phyloP scores from a whole-genome alignment of 2,888 invertebrate species.

The Leucoma salicis region DNA sequence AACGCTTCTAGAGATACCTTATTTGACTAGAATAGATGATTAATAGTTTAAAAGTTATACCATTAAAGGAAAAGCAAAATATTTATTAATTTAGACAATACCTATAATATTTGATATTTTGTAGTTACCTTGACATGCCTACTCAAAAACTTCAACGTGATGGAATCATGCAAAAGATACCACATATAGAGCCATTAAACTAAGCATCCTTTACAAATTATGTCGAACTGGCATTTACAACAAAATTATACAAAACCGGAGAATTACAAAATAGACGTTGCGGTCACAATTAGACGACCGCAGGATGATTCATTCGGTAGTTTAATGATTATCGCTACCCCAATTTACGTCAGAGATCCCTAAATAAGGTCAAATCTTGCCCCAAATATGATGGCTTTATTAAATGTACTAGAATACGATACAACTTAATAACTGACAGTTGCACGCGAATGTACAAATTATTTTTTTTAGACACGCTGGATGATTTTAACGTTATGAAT shows the following conservation, averaged over 20 bases:
- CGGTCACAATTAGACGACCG: constrained; percentile 29
- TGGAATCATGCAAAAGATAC: not conserved
- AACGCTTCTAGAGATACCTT: too few relatives aligned
- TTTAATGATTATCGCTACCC: constrained; percentile 20
- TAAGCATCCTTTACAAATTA: constrained; percentile 21
- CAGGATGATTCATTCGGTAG: constrained; percentile 5
- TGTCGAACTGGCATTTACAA: constrained; percentile 18
- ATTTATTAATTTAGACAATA: too few relatives aligned
- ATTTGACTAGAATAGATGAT: too few relatives aligned
- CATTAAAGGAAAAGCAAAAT: too few relatives aligned
- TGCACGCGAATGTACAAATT: constrained; percentile 30
- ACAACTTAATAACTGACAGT: constrained; percentile 17
- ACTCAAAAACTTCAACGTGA: not conserved
- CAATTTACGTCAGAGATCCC: constrained; percentile 33
- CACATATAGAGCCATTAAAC: constrained; percentile 8
- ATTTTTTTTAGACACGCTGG: too few relatives aligned
- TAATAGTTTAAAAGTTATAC: too few relatives aligned
- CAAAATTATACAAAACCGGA: constrained; percentile 30
- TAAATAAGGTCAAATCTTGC: constrained; percentile 23
- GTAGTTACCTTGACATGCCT: too few relatives aligned
- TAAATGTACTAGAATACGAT: constrained; percentile 36
- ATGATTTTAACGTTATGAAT: too few relatives aligned
- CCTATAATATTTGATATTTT: too few relatives aligned
- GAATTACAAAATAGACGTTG: constrained; percentile 32
- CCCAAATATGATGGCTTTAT: constrained; percentile 47